A percentile compares a stretch with the other conserved stretches of the same genome.
These are phyloP conservation scores for Todiramphus saurophagus DNA, from an alignment of 2,113 vertebrate species.

Conservation along the genomic window DNA sequence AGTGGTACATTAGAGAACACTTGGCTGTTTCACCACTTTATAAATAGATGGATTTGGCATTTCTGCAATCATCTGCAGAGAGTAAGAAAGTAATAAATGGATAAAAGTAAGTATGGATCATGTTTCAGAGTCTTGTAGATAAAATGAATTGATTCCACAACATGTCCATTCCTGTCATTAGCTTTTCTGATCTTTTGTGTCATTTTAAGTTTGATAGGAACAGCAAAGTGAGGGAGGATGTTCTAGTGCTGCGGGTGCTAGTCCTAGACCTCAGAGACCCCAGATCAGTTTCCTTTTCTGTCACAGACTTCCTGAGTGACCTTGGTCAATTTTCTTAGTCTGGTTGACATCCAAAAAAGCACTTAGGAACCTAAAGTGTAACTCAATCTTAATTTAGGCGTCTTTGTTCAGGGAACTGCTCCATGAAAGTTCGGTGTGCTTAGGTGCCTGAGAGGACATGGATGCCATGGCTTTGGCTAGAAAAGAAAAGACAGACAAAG, in stretches of 20 bases:
- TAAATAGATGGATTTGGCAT: constrained; percentile 70
- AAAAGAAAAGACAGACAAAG: background rate
- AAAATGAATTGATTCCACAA: background rate
- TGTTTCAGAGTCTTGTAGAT: background rate
- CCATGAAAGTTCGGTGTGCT: background rate
- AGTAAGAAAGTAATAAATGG: constrained; percentile 20
- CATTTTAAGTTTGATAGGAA: background rate
- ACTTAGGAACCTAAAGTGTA: constrained; percentile 35
- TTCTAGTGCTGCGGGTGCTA: background rate
- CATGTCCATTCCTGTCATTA: background rate
- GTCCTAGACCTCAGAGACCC: background rate
- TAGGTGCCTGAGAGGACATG: background rate
- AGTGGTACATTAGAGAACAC: constrained; percentile 49
- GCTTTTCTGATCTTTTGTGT: background rate
- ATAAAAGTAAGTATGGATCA: background rate
- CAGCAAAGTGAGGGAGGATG: background rate
- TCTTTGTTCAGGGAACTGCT: background rate
- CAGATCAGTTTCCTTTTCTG: constrained; percentile 13
- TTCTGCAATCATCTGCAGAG: constrained; percentile 53
- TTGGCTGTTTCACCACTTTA: constrained; percentile 49
- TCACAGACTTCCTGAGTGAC: background rate
- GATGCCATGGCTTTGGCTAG: background rate
- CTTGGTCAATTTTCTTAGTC: background rate
- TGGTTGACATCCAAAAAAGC: constrained; percentile 55
- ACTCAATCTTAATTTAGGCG: background rate